Evolutionary conservation across 23 tunicate genomes (phyloP), one percentile per base, ranked within the genome.

Genomic region (Styela plicata): DNA sequence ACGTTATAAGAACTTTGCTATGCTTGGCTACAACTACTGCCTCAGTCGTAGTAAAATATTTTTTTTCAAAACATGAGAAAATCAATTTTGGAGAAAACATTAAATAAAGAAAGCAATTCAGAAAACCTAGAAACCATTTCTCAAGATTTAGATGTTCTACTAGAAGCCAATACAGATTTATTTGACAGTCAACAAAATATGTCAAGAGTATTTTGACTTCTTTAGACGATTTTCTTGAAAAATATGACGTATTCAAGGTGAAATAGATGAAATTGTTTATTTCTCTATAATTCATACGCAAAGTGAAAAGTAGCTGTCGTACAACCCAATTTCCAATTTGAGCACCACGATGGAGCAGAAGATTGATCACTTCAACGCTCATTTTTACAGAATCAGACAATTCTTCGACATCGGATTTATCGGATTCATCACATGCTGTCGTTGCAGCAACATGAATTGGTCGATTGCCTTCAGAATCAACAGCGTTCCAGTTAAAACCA

Each of bases 401-500:
- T 57, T 81, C 77, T 5, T 71, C 26, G 0, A 67, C 78, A 1
- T 80, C 63, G 21, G 83, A 79, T 13, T 83, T 73, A 63, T 89
- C 94, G 17, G 64, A 22, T 13, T 24, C 64, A 21, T 28, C 31
- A 13, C 2, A 33, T 37, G 81, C 81, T 22, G 81, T 57, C 18
- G 24, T 37, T 25, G 86, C 88, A 2, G 96, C 85, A 22, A 85
- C 70, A 63, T 90, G 96, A 1, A 80, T 74, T 23, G 96, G 89
- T 23, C 86, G 81, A 33, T 85, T 85, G 16, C 86, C 96, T 24
- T 90, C 96, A 62, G 74, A 80, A 57, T 90, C 96, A 2, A 70
- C 69, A 2, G 89, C 89, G 83, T 90, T 75, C 2, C 83, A 83
- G 74, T 90, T 83, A 74, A 80, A 90, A 32, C 96, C 89, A 52